Conservation (phyloP, 2,797 vertebrate genomes). For the Parambassis ranga region DNA sequence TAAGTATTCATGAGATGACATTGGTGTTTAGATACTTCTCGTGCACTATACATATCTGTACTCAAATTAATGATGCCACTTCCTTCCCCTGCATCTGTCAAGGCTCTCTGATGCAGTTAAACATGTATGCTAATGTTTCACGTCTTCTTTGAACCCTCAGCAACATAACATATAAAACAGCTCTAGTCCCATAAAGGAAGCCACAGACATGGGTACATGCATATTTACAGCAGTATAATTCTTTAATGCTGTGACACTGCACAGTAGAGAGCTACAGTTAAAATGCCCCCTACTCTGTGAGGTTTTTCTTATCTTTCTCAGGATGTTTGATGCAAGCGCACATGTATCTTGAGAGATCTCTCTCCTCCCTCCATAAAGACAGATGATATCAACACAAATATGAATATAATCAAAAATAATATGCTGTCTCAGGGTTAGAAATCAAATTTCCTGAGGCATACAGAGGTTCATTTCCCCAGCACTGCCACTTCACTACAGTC, state of each 20-base stretch:
- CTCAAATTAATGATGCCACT: too few species aligned
- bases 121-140: too few species aligned
- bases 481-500: slow-evolving; percentile 16
- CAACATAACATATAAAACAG: neutral
- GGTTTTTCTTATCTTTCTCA: neutral
- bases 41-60: too few species aligned
- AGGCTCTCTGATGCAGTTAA: too few species aligned
- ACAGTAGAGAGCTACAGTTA: neutral
- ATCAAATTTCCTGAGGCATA: slow-evolving; percentile 49
- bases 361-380: slow-evolving; percentile 14
- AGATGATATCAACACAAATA: slow-evolving; percentile 42
- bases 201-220: neutral
- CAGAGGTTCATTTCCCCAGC: slow-evolving; percentile 37
- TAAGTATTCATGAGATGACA: too few species aligned
- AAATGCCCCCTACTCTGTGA: neutral
- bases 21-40: too few species aligned
- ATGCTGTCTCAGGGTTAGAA: slow-evolving; percentile 38
- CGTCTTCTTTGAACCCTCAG: neutral
- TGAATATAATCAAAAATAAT: slow-evolving; percentile 59
- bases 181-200: neutral
- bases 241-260: neutral
- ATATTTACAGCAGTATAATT: neutral
- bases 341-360: slow-evolving; percentile 2
- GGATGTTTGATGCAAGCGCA: slow-evolving; percentile 9
- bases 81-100: too few species aligned